Conservation (phyloP, 2,113 vertebrate species). For the Phyllopteryx taeniolatus region DNA sequence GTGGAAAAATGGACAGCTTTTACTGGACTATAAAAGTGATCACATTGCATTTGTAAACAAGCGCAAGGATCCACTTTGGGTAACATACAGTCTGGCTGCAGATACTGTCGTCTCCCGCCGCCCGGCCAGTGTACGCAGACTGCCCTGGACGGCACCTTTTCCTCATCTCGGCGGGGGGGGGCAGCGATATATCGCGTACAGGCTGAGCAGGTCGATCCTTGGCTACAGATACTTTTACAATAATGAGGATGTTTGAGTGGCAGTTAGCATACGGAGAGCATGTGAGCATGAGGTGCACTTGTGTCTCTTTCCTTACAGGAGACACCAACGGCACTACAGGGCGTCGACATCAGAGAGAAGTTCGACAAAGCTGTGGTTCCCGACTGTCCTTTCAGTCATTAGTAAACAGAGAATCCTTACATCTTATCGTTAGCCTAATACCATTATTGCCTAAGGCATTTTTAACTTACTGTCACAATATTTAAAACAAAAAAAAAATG, state of each 20-base stretch:
- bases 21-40: slow-evolving; percentile 40
- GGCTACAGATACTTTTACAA: slow-evolving; percentile 7
- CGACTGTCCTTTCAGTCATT: slow-evolving; percentile 1
- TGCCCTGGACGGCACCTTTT: slow-evolving; percentile 13
- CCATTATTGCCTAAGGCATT: neutral
- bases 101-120: neutral
- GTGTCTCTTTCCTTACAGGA: slow-evolving; percentile 24
- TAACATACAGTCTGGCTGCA: slow-evolving; percentile 8
- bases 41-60: slow-evolving; percentile 30
- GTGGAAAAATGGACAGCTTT: slow-evolving; percentile 36
- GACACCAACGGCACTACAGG: slow-evolving; percentile 28
- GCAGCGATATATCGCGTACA: slow-evolving; percentile 7
- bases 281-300: slow-evolving; percentile 26
- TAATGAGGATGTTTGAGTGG: slow-evolving; percentile 12
- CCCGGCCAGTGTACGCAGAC: neutral
- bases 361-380: slow-evolving; percentile 32
- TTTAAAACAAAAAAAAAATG: neutral
- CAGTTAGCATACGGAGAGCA: slow-evolving; percentile 18
- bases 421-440: neutral
- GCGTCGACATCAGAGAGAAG: slow-evolving; percentile 29
- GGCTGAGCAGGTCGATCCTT: slow-evolving; percentile 21
- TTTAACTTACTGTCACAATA: neutral
- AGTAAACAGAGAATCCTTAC: neutral
- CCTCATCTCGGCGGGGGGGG: slow-evolving; percentile 12
- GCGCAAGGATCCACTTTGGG: slow-evolving; percentile 7